Evolutionary conservation across 2,113 vertebrate species (phyloP), one percentile per base, ranked within the genome.

Genomic region (Triplophysa rosa): DNA sequence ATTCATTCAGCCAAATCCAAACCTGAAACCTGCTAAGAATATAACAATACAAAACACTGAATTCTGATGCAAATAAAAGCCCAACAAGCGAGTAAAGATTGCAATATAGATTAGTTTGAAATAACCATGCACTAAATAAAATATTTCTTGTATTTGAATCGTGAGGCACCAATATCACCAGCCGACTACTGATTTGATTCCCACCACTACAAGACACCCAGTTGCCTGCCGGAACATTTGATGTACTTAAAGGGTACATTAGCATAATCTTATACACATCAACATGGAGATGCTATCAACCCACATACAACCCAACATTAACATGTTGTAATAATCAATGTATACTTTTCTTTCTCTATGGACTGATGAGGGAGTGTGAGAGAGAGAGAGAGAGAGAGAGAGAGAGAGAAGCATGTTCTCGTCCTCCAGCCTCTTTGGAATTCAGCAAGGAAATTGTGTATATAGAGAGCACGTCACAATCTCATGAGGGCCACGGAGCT

Each of bases 181-280:
- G 40, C 40, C 11, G 10, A 10, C 42, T 45, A 45, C 8, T 45
- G 42, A 45, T 45, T 11, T 45, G 11, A 45, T 45, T 45, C 11
- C 11, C 42, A 45, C 42, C 42, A 52, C 12, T 17, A 58, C 8
- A 58, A 21, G 19, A 21, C 54, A 58, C 7, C 19, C 19, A 21
- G 8, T 21, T 58, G 8, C 58, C 68, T 80, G 63, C 65, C 16
- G 12, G 78, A 7, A 45, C 8, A 59, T 76, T 21, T 21, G 16
- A 21, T 45, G 62, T 78, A 7, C 64, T 54, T 73, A 56, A 8
- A 64, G 37, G 67, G 4, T 21, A 47, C 59, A 77, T 80, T 80
- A 80, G 21, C 67, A 76, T 67, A 42, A 75, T 76, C 19, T 8
- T 21, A 67, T 70, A 67, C 40, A 26, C 54, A 47, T 52, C 49